Evolutionary conservation across 2,797 vertebrate species (phyloP).

Genomic region (Acanthis flammea): DNA sequence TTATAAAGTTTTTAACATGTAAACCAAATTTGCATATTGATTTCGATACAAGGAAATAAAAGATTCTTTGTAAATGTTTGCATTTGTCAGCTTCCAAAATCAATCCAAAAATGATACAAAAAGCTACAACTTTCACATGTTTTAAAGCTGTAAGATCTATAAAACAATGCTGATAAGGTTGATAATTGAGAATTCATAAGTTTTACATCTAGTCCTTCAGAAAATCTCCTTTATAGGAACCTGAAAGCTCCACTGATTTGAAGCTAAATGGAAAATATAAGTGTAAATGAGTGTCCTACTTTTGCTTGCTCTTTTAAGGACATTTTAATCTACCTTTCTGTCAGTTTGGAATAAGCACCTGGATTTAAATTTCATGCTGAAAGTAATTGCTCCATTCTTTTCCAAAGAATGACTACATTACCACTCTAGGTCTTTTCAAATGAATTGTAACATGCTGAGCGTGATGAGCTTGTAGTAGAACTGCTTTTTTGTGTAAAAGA

Average conservation of each 20-base stretch:
- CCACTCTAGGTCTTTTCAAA: background rate
- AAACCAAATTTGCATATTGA: background rate
- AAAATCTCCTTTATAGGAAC: background rate
- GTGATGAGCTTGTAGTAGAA: background rate
- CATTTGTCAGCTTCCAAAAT: constrained; percentile 22
- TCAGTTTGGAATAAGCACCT: background rate
- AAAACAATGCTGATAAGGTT: background rate
- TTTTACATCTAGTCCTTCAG: background rate
- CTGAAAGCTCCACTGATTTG: background rate
- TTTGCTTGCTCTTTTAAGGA: background rate
- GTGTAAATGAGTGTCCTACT: background rate
- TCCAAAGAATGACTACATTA: background rate
- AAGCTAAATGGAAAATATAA: background rate
- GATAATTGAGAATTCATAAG: background rate
- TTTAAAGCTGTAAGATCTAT: background rate
- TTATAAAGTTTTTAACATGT: background rate
- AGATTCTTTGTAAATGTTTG: background rate
- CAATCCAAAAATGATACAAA: background rate
- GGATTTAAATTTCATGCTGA: background rate
- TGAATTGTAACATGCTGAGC: background rate
- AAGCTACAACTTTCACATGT: background rate
- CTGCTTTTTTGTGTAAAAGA: background rate
- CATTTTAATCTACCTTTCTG: background rate
- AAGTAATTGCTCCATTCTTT: background rate
- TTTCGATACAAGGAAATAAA: background rate